Evolutionary conservation across 2,113 vertebrate genomes (phyloP).

Genomic region (Indri indri): DNA sequence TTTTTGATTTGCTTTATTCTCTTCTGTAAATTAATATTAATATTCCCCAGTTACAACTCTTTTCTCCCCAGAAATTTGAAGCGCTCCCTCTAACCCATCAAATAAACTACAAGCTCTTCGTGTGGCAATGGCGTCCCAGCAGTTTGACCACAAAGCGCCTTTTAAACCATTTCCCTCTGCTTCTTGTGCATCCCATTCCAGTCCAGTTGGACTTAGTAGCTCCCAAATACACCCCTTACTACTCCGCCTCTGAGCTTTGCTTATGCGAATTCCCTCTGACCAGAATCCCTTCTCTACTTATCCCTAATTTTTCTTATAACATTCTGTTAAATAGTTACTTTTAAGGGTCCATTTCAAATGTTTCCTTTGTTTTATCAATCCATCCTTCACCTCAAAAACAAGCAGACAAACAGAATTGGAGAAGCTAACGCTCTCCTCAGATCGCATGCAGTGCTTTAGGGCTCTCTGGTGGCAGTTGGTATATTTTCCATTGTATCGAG

Average conservation of each 20-base stretch:
- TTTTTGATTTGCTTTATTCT: background rate
- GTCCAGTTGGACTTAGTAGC: background rate
- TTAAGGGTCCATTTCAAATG: background rate
- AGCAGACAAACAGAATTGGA: background rate
- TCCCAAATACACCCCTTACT: background rate
- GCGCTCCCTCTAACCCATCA: background rate
- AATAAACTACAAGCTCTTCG: background rate
- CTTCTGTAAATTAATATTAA: background rate
- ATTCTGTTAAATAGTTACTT: background rate
- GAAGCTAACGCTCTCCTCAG: background rate
- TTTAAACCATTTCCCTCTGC: background rate
- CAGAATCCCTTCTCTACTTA: background rate
- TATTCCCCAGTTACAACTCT: background rate
- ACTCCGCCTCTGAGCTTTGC: background rate
- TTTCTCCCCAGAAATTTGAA: background rate
- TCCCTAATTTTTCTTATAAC: background rate
- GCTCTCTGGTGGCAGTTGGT: background rate
- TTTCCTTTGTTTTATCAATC: background rate
- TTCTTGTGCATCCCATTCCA: background rate
- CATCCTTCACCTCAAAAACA: background rate
- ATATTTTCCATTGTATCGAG: background rate
- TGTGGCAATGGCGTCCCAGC: background rate
- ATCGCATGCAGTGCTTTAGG: background rate
- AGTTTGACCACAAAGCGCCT: background rate
- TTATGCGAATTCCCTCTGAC: background rate